Base-by-base conservation (phyloP, 2,888 invertebrate genomes). In the Conus canariensis region DNA sequence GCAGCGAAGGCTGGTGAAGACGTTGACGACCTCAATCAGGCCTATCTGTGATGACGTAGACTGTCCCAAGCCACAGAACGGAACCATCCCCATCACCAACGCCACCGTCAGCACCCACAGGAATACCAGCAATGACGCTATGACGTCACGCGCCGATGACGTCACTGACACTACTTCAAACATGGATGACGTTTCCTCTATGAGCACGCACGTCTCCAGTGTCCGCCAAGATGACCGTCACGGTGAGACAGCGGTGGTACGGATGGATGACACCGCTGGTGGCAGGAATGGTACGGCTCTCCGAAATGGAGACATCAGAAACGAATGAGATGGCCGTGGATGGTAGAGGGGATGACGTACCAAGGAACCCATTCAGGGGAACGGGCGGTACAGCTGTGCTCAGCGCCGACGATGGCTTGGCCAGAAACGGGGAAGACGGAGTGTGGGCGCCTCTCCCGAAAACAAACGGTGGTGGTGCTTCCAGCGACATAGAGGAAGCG, bases 341-440 rank as follows among this genome's bases (percentile, higher is more conserved):
- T 16, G 60, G 60, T 16, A 64, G 45, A 45, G 7, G 6, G 10
- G 60, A 64, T 16, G 60, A 64, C 5, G 60, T 64, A 16, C 6
- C 60, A 1, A 4, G 7, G 60, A 16, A 64, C 60, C 10, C 12
- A 45, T 45, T 45, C 45, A 64, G 60, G 16, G 60, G 60, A 14
- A 10, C 60, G 60, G 60, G 60, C 45, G 45, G 45, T 45, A 45
- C 45, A 45, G 45, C 60, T 14, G 60, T 64, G 6, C 87, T 87
- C 80, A 90, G 88, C 59, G 90, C 92, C 45, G 25, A 93, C 87
- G 92, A 92, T 70, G 92, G 92, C 22, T 90, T 92, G 22, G 85
- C 89, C n/a, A 85, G 89, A 58, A 70, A 89, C 59, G 22, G 70
- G 82, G 89, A 89, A 25, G 67, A 45, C 16, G 88, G 80, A 16